Percentiles rank a stretch among this genome's conserved stretches.
Evolutionary conservation across 2,888 invertebrate species (phyloP).

Genomic region (Copidosoma aretas): DNA sequence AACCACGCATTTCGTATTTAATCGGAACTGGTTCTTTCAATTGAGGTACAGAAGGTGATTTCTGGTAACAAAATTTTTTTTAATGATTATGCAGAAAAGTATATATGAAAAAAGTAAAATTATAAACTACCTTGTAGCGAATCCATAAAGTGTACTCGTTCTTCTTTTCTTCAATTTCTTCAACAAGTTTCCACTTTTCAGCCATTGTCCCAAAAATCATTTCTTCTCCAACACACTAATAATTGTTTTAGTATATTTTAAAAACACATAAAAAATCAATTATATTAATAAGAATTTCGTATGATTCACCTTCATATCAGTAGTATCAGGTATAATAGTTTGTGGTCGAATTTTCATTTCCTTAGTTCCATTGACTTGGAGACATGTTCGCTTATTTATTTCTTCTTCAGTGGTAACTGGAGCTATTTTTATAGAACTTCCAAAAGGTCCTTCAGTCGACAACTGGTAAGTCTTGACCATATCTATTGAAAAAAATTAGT

Average conservation of each 20-base stretch:
- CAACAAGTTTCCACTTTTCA: slow-evolving; percentile 79
- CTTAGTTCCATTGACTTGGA: slow-evolving; percentile 80
- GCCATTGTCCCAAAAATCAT: slow-evolving; percentile 74
- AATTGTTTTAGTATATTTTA: slow-evolving; percentile 16
- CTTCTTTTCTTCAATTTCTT: slow-evolving; percentile 76
- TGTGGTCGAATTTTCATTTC: slow-evolving; percentile 72
- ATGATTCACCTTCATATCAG: slow-evolving; percentile 70
- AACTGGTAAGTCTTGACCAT: slow-evolving; percentile 94
- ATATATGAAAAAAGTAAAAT: slow-evolving; percentile 7
- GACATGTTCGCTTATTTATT: slow-evolving; percentile 77
- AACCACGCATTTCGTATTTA: slow-evolving; percentile 93
- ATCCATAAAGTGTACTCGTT: slow-evolving; percentile 92
- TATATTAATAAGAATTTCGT: background rate
- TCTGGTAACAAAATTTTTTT: slow-evolving; percentile 46
- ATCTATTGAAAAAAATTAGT: slow-evolving; percentile 56
- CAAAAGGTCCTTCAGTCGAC: slow-evolving; percentile 68
- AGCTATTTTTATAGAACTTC: slow-evolving; percentile 81
- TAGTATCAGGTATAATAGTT: slow-evolving; percentile 81
- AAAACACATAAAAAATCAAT: background rate
- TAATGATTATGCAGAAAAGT: slow-evolving; percentile 15
- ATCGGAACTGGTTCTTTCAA: slow-evolving; percentile 56
- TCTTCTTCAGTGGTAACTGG: slow-evolving; percentile 81
- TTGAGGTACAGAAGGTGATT: slow-evolving; percentile 48
- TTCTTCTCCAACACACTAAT: slow-evolving; percentile 69
- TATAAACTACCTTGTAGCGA: slow-evolving; percentile 68